A percentile compares a stretch with the other conserved stretches of the same genome.
Conservation (phyloP, 1,140 invertebrate species). For the Chironomus striatipennis region DNA sequence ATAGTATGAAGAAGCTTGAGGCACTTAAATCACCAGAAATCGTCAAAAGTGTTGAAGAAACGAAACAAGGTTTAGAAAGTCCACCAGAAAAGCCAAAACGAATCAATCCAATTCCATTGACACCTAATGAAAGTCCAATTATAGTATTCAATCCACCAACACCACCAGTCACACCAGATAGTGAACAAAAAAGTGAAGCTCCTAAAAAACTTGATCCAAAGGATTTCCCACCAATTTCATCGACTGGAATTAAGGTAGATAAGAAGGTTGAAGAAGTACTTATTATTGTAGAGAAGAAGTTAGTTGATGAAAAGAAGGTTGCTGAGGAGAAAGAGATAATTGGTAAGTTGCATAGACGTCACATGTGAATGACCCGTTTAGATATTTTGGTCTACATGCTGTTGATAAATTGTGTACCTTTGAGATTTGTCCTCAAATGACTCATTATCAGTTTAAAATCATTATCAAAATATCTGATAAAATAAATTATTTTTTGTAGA, state of each 20-base stretch:
- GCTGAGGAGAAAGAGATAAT: no score
- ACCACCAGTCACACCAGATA: neutral
- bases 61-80: neutral
- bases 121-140: neutral
- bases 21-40: neutral
- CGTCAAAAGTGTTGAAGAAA: neutral
- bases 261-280: neutral
- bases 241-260: neutral
- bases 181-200: neutral
- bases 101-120: neutral
- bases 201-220: neutral
- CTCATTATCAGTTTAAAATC: no score
- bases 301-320: no score
- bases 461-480: no score
- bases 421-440: no score
- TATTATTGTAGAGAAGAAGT: no score
- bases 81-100: neutral
- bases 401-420: no score
- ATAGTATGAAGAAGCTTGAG: neutral
- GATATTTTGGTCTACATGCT: no score
- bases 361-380: no score
- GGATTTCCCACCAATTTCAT: neutral
- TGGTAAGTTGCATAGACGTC: no score
- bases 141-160: no score
- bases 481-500: no score